Conservation (phyloP, 2,888 invertebrate genomes). For the Monopis laevigella region DNA sequence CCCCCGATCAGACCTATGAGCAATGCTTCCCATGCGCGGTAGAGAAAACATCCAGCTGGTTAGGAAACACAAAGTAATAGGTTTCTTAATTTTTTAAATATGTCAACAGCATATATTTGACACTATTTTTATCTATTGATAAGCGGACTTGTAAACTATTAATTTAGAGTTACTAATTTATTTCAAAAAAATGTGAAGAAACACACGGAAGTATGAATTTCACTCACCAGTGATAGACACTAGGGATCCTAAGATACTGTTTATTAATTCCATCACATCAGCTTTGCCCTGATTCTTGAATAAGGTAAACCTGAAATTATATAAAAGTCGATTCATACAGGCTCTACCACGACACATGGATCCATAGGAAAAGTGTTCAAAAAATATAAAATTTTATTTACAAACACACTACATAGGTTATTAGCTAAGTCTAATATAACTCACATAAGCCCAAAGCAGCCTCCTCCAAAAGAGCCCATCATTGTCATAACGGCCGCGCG, state of each 20-base stretch:
- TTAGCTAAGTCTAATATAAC: slow-evolving; percentile 20
- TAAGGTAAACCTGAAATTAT: slow-evolving; percentile 67
- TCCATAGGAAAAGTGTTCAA: neutral
- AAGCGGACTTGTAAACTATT: too few relatives aligned
- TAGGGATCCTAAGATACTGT: slow-evolving; percentile 86
- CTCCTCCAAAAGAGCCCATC: slow-evolving; percentile 91
- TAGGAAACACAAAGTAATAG: too few relatives aligned
- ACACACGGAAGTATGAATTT: too few relatives aligned
- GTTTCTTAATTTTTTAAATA: too few relatives aligned
- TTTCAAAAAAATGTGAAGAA: too few relatives aligned
- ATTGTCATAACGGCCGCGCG: slow-evolving; percentile 90
- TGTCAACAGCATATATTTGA: slow-evolving; percentile 2
- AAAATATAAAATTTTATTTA: slow-evolving; percentile 10
- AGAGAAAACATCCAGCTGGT: slow-evolving; percentile 89
- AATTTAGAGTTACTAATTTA: too few relatives aligned
- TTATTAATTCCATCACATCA: slow-evolving; percentile 87
- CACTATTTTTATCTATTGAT: too few relatives aligned
- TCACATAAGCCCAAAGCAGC: slow-evolving; percentile 73
- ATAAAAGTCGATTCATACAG: too few relatives aligned
- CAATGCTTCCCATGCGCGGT: slow-evolving; percentile 86
- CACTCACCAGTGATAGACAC: slow-evolving; percentile 89
- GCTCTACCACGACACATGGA: too few relatives aligned
- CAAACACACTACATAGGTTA: too few relatives aligned
- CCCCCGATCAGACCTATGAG: slow-evolving; percentile 85
- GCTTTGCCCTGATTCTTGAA: slow-evolving; percentile 75